Conservation (phyloP, 2,113 vertebrate genomes). For the Catharus fuscescens region DNA sequence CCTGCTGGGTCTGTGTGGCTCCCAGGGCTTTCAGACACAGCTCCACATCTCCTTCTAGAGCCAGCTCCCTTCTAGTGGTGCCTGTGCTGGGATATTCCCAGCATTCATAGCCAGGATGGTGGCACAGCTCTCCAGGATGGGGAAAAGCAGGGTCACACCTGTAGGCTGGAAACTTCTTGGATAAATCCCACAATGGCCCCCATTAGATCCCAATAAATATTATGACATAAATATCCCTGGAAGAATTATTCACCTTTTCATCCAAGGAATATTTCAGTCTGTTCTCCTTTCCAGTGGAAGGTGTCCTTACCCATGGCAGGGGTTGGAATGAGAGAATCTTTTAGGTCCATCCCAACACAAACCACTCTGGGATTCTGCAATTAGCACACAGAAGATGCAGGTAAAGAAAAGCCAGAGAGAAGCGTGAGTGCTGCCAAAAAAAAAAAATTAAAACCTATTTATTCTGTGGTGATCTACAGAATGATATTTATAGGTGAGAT, state of each 20-base stretch:
- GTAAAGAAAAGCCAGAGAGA: neutral
- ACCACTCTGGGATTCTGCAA: neutral
- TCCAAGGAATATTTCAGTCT: neutral
- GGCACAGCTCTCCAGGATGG: neutral
- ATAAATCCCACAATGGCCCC: neutral
- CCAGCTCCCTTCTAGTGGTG: neutral
- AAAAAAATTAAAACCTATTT: neutral
- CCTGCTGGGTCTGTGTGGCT: neutral
- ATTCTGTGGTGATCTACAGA: neutral
- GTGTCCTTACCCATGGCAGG: neutral
- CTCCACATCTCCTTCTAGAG: neutral
- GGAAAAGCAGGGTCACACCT: neutral
- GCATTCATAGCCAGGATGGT: neutral
- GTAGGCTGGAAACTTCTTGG: neutral
- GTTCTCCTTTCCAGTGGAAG: neutral
- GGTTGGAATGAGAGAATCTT: neutral
- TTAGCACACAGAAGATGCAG: fast-evolving
- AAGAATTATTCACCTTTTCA: neutral
- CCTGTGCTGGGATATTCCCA: neutral
- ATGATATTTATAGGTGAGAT: neutral
- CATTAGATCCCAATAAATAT: too few species aligned
- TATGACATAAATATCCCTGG: fast-evolving
- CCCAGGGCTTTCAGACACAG: neutral
- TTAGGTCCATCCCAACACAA: neutral
- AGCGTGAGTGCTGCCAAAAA: neutral